Evolutionary conservation across 2,113 vertebrate species (phyloP).

Genomic region (Tichodroma muraria): DNA sequence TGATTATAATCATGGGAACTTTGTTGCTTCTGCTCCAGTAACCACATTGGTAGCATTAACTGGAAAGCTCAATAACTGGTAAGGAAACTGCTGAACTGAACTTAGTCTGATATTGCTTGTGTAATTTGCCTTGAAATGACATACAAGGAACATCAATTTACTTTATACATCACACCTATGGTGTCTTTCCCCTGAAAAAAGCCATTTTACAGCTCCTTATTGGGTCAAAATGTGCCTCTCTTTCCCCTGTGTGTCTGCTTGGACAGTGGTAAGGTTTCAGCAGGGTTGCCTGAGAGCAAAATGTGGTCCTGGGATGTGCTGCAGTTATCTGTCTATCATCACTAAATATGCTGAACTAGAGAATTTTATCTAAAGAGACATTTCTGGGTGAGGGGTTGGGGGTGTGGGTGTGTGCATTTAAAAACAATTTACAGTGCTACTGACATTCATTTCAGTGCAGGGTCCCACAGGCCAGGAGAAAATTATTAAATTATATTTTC

Average conservation of each 20-base stretch:
- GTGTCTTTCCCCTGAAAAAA: background rate
- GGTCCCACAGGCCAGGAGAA: background rate
- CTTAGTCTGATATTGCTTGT: background rate
- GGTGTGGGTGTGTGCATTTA: background rate
- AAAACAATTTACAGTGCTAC: background rate
- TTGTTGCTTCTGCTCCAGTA: background rate
- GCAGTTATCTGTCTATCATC: background rate
- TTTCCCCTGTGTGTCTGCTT: background rate
- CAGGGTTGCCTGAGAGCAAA: background rate
- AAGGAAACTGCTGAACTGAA: conserved; percentile 21
- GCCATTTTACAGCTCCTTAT: background rate
- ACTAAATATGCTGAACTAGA: background rate
- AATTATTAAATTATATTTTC: background rate
- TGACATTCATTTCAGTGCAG: background rate
- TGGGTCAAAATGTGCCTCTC: background rate
- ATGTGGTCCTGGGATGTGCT: background rate
- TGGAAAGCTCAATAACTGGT: background rate
- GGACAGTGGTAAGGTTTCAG: background rate
- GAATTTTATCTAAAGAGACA: background rate
- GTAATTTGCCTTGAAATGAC: background rate
- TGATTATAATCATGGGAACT: conserved; percentile 16
- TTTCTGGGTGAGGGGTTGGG: background rate
- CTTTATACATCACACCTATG: background rate
- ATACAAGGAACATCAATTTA: background rate
- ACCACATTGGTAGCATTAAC: background rate